phyloP scores from a whole-genome alignment of 30 jellyfish, hydroid and myxozoan genomes.

The Catostylus mosaicus region DNA sequence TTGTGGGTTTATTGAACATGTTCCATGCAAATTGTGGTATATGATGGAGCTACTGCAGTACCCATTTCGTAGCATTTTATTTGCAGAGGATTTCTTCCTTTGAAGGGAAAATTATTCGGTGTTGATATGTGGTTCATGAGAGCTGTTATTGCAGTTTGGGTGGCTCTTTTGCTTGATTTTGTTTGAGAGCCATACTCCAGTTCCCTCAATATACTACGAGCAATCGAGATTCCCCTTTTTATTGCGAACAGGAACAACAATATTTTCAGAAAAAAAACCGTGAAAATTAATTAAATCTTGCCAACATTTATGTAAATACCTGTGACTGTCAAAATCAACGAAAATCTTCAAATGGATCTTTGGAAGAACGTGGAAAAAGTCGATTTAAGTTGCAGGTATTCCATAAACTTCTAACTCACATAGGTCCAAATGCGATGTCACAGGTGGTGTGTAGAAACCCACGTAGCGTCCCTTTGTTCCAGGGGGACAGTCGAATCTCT shows the following conservation, averaged over 20 bases:
- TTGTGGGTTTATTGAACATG: slow-evolving; percentile 33
- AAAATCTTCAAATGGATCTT: too few species aligned
- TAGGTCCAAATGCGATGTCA: neutral
- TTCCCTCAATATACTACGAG: too few species aligned
- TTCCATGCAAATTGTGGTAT: slow-evolving; percentile 59
- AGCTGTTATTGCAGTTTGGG: neutral
- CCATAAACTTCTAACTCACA: neutral
- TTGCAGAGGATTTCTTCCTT: slow-evolving; percentile 34
- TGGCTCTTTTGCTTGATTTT: neutral
- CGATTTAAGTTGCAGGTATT: too few species aligned
- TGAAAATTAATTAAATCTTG: too few species aligned
- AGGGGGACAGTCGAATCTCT: neutral
- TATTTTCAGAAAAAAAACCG: too few species aligned
- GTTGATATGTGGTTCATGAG: slow-evolving; percentile 22
- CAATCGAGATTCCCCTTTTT: too few species aligned
- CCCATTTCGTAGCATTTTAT: slow-evolving; percentile 60
- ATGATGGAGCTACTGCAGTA: slow-evolving; percentile 54
- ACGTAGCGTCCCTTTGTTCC: neutral
- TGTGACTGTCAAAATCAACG: too few species aligned
- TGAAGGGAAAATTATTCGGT: slow-evolving; percentile 21
- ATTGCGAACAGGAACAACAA: too few species aligned
- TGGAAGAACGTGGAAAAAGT: too few species aligned
- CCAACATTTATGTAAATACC: too few species aligned
- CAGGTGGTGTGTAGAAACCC: neutral
- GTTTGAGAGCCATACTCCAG: too few species aligned